A percentile compares a stretch with the other conserved stretches of the same genome.
Conservation (phyloP, 37 sponge, comb jelly and placozoan genomes). For the Lycopodina hypogea region DNA sequence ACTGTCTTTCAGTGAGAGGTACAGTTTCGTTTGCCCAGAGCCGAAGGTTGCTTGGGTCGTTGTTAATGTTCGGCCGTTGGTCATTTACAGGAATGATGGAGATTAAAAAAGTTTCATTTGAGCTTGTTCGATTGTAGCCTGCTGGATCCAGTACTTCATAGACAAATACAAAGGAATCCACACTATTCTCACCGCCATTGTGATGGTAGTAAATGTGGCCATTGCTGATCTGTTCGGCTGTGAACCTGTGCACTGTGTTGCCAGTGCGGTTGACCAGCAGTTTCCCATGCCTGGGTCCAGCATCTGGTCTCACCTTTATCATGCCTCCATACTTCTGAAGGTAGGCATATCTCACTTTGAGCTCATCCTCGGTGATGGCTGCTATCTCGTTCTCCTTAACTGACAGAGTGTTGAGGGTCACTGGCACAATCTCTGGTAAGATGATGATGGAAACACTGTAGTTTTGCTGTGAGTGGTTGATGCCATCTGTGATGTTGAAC, state of each 20-base stretch:
- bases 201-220: constrained; percentile 40
- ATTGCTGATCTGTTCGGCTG: constrained; percentile 9
- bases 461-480: constrained; percentile 4
- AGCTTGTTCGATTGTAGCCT: background rate
- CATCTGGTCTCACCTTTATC: constrained; percentile 1
- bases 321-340: background rate
- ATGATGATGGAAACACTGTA: constrained; percentile 24
- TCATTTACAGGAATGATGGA: constrained; percentile 43
- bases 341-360: constrained; percentile 35
- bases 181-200: constrained; percentile 15
- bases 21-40: constrained; percentile 43
- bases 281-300: background rate
- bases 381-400: constrained; percentile 15
- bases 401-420: background rate
- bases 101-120: background rate
- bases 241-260: constrained; percentile 6
- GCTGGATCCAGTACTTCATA: constrained; percentile 6
- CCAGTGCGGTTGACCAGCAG: background rate
- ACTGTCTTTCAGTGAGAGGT: background rate
- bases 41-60: background rate
- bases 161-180: constrained; percentile 31
- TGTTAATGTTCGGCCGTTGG: constrained; percentile 19
- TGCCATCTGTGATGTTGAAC: constrained; percentile 44
- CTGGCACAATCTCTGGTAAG: constrained; percentile 24
- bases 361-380: background rate